Percentiles rank a stretch among this genome's conserved stretches.
Evolutionary conservation across 2,113 vertebrate genomes (phyloP).

Genomic region (Stegostoma tigrinum): DNA sequence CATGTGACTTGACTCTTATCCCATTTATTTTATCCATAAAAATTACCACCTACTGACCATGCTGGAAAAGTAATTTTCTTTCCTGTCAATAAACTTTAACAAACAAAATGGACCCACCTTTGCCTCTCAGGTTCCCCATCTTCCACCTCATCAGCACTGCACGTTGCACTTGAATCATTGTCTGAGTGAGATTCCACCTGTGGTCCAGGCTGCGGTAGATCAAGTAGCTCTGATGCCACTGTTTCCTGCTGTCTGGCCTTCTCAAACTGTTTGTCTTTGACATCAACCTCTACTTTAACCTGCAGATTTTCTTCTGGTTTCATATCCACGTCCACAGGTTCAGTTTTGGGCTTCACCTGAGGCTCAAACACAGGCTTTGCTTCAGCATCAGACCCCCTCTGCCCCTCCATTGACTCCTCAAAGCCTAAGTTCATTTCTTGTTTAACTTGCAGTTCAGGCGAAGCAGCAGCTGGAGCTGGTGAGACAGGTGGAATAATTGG

Average conservation of each 20-base stretch:
- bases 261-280: constrained; percentile 71
- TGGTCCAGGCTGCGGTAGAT: constrained; percentile 45
- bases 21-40: background rate
- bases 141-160: constrained; percentile 93
- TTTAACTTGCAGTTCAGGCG: constrained; percentile 64
- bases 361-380: constrained; percentile 54
- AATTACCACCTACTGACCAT: background rate
- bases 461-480: constrained; percentile 55
- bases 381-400: constrained; percentile 57
- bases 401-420: constrained; percentile 61
- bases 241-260: constrained; percentile 62
- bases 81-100: background rate
- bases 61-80: background rate
- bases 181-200: constrained; percentile 72
- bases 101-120: constrained; percentile 58
- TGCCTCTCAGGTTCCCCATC: constrained; percentile 84
- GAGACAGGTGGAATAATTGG: constrained; percentile 49
- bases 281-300: constrained; percentile 76
- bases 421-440: constrained; percentile 67
- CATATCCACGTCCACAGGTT: constrained; percentile 72
- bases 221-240: constrained; percentile 40
- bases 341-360: constrained; percentile 68
- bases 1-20: background rate
- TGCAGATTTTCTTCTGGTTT: constrained; percentile 65
- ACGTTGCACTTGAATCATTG: constrained; percentile 95